Percentiles rank a stretch among this genome's conserved stretches.
These are phyloP conservation scores for Thalpophila matura DNA, from an alignment of 2,888 invertebrate genomes.

Conservation along the genomic window DNA sequence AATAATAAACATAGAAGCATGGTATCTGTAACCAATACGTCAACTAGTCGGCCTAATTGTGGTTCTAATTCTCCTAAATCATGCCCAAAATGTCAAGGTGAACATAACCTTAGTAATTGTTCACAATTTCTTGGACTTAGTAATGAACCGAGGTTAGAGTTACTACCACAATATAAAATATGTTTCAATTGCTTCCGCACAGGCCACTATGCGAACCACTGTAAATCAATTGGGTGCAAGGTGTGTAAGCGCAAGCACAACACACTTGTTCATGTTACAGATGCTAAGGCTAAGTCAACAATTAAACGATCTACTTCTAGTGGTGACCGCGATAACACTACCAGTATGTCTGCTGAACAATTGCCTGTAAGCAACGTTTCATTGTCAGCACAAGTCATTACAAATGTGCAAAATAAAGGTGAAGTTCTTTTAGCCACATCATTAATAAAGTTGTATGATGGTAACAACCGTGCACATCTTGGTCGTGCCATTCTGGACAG, in stretches of 20 bases:
- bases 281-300: too few species aligned
- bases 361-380: too few species aligned
- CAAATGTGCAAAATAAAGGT: too few species aligned
- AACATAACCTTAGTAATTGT: conserved; percentile 18
- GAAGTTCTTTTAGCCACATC: conserved; percentile 7
- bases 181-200: conserved; percentile 56
- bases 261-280: not conserved
- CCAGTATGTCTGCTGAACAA: too few species aligned
- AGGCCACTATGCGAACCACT: conserved; percentile 51
- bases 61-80: too few species aligned
- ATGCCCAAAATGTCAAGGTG: conserved; percentile 14
- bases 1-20: too few species aligned
- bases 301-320: too few species aligned
- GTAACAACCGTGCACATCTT: not conserved
- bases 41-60: too few species aligned
- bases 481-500: conserved; percentile 3
- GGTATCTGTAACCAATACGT: too few species aligned
- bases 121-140: conserved; percentile 18
- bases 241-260: conserved; percentile 32
- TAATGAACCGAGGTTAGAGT: too few species aligned
- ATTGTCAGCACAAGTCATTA: not conserved
- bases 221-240: conserved; percentile 29
- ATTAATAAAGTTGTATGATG: not conserved
- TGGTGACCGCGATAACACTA: too few species aligned
- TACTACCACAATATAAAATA: conserved; percentile 37